Conservation (phyloP, 2,888 invertebrate genomes). For the Leptinotarsa juncta region DNA sequence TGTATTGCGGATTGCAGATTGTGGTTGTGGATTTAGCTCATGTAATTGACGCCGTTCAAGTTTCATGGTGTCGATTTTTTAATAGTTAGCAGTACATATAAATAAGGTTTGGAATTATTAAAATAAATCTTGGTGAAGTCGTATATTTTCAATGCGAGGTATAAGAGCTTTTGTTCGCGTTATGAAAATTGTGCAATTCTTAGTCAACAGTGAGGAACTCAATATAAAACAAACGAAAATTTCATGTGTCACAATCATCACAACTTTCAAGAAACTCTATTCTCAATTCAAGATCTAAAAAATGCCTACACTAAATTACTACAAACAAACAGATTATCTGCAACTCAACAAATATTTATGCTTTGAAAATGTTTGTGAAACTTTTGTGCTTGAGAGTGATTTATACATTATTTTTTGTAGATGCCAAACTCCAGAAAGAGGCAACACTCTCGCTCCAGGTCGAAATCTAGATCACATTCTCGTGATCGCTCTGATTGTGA, state of each 20-base stretch:
- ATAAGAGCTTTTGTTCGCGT: neutral
- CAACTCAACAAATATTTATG: constrained; percentile 22
- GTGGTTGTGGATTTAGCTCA: too few species aligned
- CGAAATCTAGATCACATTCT: constrained; percentile 71
- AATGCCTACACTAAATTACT: constrained; percentile 26
- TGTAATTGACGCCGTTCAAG: too few species aligned
- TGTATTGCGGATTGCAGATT: too few species aligned
- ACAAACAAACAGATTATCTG: constrained; percentile 16
- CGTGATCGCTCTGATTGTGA: constrained; percentile 67
- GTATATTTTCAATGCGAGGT: constrained; percentile 2
- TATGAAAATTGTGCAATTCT: neutral
- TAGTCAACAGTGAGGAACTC: constrained; percentile 1
- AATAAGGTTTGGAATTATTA: too few species aligned
- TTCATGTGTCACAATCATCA: constrained; percentile 26
- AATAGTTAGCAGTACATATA: too few species aligned
- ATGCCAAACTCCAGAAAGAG: constrained; percentile 74
- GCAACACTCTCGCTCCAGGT: constrained; percentile 77
- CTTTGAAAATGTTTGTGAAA: constrained; percentile 15
- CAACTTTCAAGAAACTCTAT: constrained; percentile 16
- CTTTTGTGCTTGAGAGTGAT: neutral
- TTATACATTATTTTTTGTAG: constrained; percentile 9
- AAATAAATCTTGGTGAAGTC: neutral
- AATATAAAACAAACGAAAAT: constrained; percentile 19
- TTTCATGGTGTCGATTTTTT: too few species aligned
- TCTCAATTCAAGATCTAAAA: constrained; percentile 11